Percentiles rank a stretch among this genome's conserved stretches.
Conservation (phyloP, 2,888 invertebrate species). For the Stomorhina lunata region DNA sequence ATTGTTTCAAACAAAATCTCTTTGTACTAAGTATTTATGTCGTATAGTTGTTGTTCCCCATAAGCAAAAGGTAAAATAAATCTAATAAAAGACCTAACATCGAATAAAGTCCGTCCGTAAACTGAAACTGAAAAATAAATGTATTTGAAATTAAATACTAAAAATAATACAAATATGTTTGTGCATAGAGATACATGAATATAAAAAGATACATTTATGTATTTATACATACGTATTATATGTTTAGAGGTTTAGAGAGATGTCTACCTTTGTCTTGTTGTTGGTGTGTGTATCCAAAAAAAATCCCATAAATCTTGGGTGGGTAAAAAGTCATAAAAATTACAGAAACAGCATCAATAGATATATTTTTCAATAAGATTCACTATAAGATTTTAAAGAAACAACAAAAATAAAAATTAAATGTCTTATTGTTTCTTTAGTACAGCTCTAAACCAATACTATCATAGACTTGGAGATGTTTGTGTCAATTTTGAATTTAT, state of each 20-base stretch:
- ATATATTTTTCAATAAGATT: slow-evolving; percentile 35
- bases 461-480: no score
- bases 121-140: neutral
- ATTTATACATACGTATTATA: no score
- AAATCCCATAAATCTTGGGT: slow-evolving; percentile 46
- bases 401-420: no score
- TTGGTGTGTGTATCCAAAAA: slow-evolving; percentile 4
- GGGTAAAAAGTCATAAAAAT: slow-evolving; percentile 45
- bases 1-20: neutral
- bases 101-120: neutral
- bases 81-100: neutral
- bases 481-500: neutral
- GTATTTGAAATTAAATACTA: slow-evolving; percentile 39
- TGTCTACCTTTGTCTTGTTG: neutral
- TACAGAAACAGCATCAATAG: slow-evolving; percentile 61
- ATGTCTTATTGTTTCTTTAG: slow-evolving; percentile 21
- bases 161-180: slow-evolving; percentile 37
- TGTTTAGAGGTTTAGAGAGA: no score
- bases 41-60: neutral
- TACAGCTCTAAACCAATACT: neutral
- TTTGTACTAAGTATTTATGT: neutral
- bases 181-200: neutral
- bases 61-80: neutral
- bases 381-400: neutral
- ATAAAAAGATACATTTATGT: neutral